These are phyloP conservation scores for Cercopithecus diana DNA, from an alignment of 2,797 vertebrate species.

Conservation along the genomic window DNA sequence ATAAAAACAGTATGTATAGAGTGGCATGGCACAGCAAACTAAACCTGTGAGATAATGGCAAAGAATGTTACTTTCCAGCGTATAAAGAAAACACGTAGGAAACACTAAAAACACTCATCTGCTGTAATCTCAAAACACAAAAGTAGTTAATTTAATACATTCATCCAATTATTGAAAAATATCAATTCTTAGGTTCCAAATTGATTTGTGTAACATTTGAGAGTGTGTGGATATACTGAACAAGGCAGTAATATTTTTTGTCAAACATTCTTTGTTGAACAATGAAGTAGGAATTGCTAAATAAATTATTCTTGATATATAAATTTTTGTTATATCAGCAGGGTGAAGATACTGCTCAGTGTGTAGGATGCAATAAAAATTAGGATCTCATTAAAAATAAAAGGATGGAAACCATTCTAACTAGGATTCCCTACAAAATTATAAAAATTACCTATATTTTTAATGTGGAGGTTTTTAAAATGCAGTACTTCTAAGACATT, in stretches of 20 bases:
- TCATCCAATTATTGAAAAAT: neutral
- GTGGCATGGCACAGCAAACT: neutral
- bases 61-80: neutral
- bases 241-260: neutral
- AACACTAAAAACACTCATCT: neutral
- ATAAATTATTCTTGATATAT: neutral
- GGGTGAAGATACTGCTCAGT: neutral
- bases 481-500: neutral
- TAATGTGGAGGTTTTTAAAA: neutral
- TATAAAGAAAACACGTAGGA: neutral
- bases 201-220: neutral
- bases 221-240: neutral
- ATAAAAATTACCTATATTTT: neutral
- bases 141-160: neutral
- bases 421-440: neutral
- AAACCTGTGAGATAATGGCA: neutral
- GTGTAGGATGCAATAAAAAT: neutral
- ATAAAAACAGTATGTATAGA: neutral
- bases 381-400: neutral
- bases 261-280: neutral
- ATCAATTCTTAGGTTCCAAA: neutral
- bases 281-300: neutral
- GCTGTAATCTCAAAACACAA: neutral
- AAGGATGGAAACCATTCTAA: neutral
- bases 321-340: neutral